Base-by-base conservation (phyloP, 2,113 vertebrate genomes). In the Cyrtonyx montezumae region DNA sequence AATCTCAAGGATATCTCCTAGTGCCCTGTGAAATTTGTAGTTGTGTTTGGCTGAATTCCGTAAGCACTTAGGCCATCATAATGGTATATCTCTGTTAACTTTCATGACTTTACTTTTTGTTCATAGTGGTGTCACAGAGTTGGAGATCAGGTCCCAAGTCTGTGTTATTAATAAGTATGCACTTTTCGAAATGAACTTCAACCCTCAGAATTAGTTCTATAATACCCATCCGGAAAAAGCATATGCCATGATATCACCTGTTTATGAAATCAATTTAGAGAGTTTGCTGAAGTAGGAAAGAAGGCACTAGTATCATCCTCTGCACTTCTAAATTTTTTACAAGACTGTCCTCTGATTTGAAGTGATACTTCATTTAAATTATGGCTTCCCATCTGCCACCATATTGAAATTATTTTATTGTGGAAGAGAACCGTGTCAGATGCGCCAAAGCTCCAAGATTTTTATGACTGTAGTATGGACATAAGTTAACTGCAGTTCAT, bases 351-450 rank as follows among this genome's bases (percentile, higher is more conserved):
- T 62, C 4, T 66, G 48, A 61, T 79, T 53, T 66, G 43, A 94
- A 94, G 71, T 80, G 82, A 69, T 65, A 17, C 34, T 40, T 84
- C 8, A 13, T 65, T 93, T 81, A 84, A 95, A 92, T 85, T 79
- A 46, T 40, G 46, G 59, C 65, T 91, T 94, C 22, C 32, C 25
- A 49, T 83, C 79, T 96, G 61, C 79, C 36, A 86, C 76, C 66
- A 59, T 91, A 84, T 40, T 66, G 92, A 96, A 90, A 65, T 93
- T 75, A 77, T 86, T 48, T 86, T 48, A 48, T 26, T 85, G 77
- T 42, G 84, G 81, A 88, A 91, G 82, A 68, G 79, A 90, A 79
- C n/a, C 32, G 28, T 63, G 49, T 82, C 46, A 87, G 79, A 85
- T 45, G 18, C 87, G 79, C 56, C 74, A 70, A 75, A 89, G 49